Conservation (phyloP, 1,140 invertebrate species). For the Doryteuthis pealeii region DNA sequence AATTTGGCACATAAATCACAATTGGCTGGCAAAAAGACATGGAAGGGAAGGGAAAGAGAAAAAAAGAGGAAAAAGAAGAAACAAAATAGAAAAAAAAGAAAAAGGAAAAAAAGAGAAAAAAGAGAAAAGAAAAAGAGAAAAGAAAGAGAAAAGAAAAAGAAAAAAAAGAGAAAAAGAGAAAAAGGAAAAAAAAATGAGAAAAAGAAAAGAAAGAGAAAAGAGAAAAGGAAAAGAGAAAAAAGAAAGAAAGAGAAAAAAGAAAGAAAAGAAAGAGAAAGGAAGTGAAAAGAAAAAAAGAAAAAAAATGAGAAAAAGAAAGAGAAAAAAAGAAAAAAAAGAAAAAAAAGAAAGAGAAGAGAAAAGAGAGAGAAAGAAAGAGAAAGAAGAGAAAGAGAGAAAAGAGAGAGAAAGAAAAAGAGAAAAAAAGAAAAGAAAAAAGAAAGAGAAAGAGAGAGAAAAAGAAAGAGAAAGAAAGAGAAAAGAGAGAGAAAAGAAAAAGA, state of each 20-base stretch:
- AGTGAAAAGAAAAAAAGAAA: too few species aligned
- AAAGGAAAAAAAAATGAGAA: background rate
- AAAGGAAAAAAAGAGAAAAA: background rate
- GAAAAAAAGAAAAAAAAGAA: background rate
- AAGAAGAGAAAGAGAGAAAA: background rate
- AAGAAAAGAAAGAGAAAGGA: too few species aligned
- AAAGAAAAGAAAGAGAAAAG: background rate
- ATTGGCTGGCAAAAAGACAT: background rate
- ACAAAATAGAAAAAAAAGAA: background rate
- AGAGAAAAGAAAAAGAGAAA: background rate
- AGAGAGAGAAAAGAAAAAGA: too few species aligned
- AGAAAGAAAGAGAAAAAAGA: background rate
- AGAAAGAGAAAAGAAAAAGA: background rate
- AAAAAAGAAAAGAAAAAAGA: conserved; percentile 10
- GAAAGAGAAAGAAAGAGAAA: background rate
- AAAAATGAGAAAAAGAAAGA: background rate
- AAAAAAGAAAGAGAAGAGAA: background rate
- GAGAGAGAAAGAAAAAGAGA: background rate
- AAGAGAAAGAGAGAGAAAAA: background rate
- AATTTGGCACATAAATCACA: background rate
- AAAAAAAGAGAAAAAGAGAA: background rate
- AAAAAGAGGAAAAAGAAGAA: background rate
- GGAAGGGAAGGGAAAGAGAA: too few species aligned
- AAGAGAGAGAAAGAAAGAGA: background rate
- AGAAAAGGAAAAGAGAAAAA: background rate